Evolutionary conservation across 2,888 invertebrate genomes (phyloP).

Genomic region (Bombylius major): DNA sequence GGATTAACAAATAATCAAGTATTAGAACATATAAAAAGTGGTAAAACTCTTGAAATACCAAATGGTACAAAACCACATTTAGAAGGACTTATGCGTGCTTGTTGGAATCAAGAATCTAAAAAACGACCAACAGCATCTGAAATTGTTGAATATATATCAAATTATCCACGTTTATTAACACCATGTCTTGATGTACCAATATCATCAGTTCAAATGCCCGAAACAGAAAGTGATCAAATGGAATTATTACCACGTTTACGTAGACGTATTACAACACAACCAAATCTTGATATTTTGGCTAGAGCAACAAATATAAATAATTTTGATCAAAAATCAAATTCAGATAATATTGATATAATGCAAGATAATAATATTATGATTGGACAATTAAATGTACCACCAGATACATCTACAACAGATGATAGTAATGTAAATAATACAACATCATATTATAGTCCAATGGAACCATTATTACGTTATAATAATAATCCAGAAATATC

Average conservation of each 20-base stretch:
- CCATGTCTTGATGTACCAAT: conserved; percentile 68
- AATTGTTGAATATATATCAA: conserved; percentile 69
- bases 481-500: conserved; percentile 7
- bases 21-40: conserved; percentile 62
- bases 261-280: conserved; percentile 16
- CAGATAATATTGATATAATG: background rate
- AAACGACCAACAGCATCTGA: conserved; percentile 64
- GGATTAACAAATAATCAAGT: conserved; percentile 78
- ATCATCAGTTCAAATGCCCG: conserved; percentile 60
- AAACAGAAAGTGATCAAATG: conserved; percentile 36
- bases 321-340: conserved; percentile 9
- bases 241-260: conserved; percentile 23
- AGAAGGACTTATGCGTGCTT: conserved; percentile 69
- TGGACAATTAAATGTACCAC: conserved; percentile 11
- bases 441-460: conserved; percentile 13
- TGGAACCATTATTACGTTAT: conserved; percentile 13
- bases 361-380: background rate
- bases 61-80: conserved; percentile 64
- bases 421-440: conserved; percentile 3
- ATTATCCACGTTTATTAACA: conserved; percentile 59
- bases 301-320: conserved; percentile 13
- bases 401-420: conserved; percentile 9
- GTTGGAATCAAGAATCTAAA: conserved; percentile 61
- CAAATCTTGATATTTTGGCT: conserved; percentile 10
- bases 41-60: conserved; percentile 61